Conservation (phyloP, 2,797 vertebrate species). For the Phataginus tricuspis region DNA sequence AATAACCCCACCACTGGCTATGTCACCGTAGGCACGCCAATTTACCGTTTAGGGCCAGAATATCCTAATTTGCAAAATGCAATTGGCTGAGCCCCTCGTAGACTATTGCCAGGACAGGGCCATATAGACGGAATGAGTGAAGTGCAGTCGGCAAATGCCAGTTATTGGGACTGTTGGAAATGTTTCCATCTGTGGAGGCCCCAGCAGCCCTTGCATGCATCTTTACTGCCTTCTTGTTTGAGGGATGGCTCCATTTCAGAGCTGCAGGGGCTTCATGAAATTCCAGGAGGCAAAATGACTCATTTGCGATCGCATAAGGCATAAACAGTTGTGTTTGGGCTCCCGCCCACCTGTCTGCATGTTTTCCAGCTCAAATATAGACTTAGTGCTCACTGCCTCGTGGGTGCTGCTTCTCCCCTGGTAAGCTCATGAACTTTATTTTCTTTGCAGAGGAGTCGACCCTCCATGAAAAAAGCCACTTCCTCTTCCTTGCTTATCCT, state of each 20-base stretch:
- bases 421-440: constrained; percentile 21
- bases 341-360: constrained; percentile 62
- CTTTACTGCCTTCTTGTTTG: constrained; percentile 26
- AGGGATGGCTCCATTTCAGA: constrained; percentile 39
- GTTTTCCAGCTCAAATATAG: constrained; percentile 76
- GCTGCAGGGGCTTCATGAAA: constrained; percentile 59
- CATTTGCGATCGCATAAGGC: constrained; percentile 64
- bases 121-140: not conserved
- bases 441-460: constrained; percentile 47
- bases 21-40: not conserved
- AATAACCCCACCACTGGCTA: not conserved
- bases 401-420: constrained; percentile 14
- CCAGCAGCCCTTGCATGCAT: not conserved
- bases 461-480: not conserved
- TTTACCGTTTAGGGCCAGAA: not conserved
- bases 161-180: not conserved
- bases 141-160: constrained; percentile 18
- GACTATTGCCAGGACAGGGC: not conserved
- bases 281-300: constrained; percentile 68
- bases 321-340: constrained; percentile 75
- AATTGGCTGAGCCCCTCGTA: not conserved
- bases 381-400: constrained; percentile 11
- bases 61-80: constrained; percentile 24
- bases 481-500: not conserved
- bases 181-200: not conserved